Base-by-base conservation (phyloP, 2,888 invertebrate genomes). In the Leptogaster cylindrica region DNA sequence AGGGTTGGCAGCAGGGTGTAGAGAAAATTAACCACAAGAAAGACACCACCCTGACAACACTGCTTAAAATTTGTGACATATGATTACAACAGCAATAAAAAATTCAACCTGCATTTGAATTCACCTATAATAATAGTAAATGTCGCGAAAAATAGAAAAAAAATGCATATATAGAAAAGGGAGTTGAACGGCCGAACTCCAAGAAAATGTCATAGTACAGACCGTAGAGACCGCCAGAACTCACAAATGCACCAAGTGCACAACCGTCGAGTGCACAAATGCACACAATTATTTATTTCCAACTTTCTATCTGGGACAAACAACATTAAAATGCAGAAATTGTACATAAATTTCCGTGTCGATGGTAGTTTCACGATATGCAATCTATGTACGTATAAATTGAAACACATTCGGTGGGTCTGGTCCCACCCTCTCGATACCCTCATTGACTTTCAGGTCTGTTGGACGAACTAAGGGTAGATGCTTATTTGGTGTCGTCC, bases 341-440 rank as follows among this genome's bases (percentile, higher is more conserved):
- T 67, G 65, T 52, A 55, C 68, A 67, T 71, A 70, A 65, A 71
- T 70, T 71, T 68, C 39, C 63, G 64, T 68, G 67, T 71, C 70
- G 67, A 71, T 68, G 70, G 63, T 55, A 65, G 27, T 28, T 27
- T 41, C 36, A 52, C 65, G 51, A 65, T 65, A 65, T 61, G 61
- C 61, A 61, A 61, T 61, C 61, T 61, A 61, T 61, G 61, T 44
- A 61, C 27, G 44, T 61, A 61, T 61, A 61, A 61, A 61, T 61
- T 61, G 61, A 61, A 61, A 61, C 61, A 61, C 28, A 44, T 61
- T 61, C 27, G 10, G 44, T n/a, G 16, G 61, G n/a, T n/a, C n/a
- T 27, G 16, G 46, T 25, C 20, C 16, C 61, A 27, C 27, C 58
- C 28, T 18, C 41, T 14, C 46, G 31, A 31, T 6, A 8, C 10